Base-by-base conservation (phyloP, 2,797 vertebrate genomes). In the Hippopotamyrus pictus region DNA sequence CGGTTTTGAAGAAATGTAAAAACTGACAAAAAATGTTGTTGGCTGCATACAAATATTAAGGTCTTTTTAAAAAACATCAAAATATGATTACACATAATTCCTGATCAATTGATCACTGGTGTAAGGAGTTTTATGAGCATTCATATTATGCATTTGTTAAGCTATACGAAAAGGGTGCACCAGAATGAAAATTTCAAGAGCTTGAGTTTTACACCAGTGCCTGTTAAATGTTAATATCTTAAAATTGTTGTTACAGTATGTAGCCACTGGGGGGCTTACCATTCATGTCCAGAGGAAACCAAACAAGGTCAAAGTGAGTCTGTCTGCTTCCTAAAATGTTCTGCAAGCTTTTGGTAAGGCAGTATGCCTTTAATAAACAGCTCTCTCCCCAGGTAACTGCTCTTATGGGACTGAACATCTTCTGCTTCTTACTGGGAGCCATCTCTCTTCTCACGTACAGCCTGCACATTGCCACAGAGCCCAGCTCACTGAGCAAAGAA, bases 211-310 rank as follows among this genome's bases (percentile, higher is more conserved):
- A 82, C 7, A 82, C 76, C 41, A 82, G 19, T 46, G 76, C 41
- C 46, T 48, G 82, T 51, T 51, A 29, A 46, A 25, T 85, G 25
- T 51, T 25, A 29, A 50, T 51, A 25, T 29, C 17, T 85, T 48
- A 6, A 48, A 48, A 51, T 50, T 94, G 85, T 91, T 90, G 53
- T 94, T 94, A 5, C 92, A 96, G 96, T 96, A 92, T 90, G 0
- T 95, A 76, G 93, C 91, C 88, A 94, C 94, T 46, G 96, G 95
- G 0, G 92, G 92, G 89, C 90, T 95, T 88, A 92, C 94, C 0
- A 59, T 96, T 0, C 93, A 94, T 5, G 91, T 95, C 65, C 95
- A 95, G 92, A 95, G 94, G 89, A 96, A 93, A 92, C 92, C 94
- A 1, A 92, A 88, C 50, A 96, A 93, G 93, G 0, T 92, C 9